These are phyloP conservation scores for Petrolisthes cinctipes DNA, from an alignment of 2,888 invertebrate genomes.

Conservation along the genomic window DNA sequence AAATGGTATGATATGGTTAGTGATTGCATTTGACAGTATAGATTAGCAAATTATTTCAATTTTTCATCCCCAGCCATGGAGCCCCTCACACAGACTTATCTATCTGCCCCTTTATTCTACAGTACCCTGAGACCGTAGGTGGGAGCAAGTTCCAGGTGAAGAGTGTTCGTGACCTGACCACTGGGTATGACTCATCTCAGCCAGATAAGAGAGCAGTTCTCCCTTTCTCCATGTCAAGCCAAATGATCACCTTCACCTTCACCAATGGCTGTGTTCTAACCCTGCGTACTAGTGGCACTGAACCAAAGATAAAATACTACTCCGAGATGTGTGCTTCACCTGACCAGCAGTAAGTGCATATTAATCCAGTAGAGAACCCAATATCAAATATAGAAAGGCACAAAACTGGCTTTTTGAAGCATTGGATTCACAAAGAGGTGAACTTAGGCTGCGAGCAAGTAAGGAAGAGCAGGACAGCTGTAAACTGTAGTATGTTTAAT, in stretches of 20 bases:
- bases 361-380: too few relatives aligned
- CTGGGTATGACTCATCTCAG: conserved; percentile 84
- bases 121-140: conserved; percentile 80
- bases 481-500: too few relatives aligned
- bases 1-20: too few relatives aligned
- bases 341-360: conserved; percentile 74
- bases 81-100: too few relatives aligned
- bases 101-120: conserved; percentile 67
- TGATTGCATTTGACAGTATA: too few relatives aligned
- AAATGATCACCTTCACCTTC: conserved; percentile 97
- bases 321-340: conserved; percentile 86
- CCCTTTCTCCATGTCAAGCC: conserved; percentile 76
- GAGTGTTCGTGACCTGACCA: conserved; percentile 87
- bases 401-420: not conserved
- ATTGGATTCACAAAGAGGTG: not conserved
- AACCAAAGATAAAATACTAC: conserved; percentile 99
- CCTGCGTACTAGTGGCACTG: conserved; percentile 95
- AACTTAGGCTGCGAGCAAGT: too few relatives aligned
- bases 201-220: conserved; percentile 79
- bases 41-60: too few relatives aligned
- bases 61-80: too few relatives aligned
- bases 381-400: not conserved
- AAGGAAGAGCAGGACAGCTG: too few relatives aligned
- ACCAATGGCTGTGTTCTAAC: conserved; percentile 87
- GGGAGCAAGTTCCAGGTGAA: conserved; percentile 45